Conservation (phyloP, 23 tunicate species). For the Aplidium turbinatum region DNA sequence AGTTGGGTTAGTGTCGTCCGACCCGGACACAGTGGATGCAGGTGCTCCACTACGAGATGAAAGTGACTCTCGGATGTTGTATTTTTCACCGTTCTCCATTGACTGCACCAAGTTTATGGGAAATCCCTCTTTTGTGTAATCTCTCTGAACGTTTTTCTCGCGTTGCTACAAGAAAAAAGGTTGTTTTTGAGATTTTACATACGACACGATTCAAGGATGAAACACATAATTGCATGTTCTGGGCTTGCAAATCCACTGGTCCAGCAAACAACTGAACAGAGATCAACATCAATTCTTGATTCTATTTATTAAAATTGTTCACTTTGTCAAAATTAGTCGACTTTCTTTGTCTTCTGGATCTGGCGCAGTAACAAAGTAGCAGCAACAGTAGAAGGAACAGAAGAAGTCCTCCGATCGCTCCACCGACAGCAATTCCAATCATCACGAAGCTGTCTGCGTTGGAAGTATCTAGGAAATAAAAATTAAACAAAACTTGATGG, state of each 20-base stretch:
- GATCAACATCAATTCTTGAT: too few species aligned
- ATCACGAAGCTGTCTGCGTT: not conserved
- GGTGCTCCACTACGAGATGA: slow-evolving; percentile 52
- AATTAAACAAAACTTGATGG: too few species aligned
- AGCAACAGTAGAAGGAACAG: slow-evolving; percentile 32
- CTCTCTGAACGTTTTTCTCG: too few species aligned
- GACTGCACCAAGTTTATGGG: too few species aligned
- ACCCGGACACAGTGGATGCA: slow-evolving; percentile 39
- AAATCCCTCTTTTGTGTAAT: too few species aligned
- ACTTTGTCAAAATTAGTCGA: slow-evolving; percentile 71
- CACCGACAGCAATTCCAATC: slow-evolving; percentile 56
- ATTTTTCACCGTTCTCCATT: slow-evolving; percentile 15
- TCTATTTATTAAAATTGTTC: not conserved
- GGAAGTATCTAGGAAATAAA: too few species aligned
- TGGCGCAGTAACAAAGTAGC: slow-evolving; percentile 41
- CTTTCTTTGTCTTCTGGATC: slow-evolving; percentile 56
- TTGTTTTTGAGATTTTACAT: too few species aligned
- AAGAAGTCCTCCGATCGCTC: slow-evolving; percentile 40
- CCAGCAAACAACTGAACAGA: too few species aligned
- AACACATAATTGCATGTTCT: too few species aligned
- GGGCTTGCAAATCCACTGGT: too few species aligned
- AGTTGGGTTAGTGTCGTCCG: slow-evolving; percentile 59
- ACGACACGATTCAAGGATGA: too few species aligned
- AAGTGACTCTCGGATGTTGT: slow-evolving; percentile 41
- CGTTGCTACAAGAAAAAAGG: too few species aligned